phyloP scores from a whole-genome alignment of 2,888 invertebrate species.

The Drosophila tripunctata region DNA sequence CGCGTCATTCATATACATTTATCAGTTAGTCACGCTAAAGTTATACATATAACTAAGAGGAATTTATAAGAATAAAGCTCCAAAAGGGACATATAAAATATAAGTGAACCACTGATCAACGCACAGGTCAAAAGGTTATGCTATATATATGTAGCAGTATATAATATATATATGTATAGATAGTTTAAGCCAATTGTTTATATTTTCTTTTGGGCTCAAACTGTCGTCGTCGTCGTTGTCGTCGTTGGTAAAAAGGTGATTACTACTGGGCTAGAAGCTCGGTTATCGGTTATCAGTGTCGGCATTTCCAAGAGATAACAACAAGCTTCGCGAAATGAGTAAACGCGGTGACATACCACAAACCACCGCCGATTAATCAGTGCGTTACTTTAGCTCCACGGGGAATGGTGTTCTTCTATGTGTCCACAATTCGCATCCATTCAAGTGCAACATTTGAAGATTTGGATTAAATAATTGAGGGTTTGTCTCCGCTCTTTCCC shows the following conservation, averaged over 20 bases:
- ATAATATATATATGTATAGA: background rate
- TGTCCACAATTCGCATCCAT: constrained; percentile 8
- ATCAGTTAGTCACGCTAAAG: no score
- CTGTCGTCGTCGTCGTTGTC: no score
- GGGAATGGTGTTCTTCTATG: background rate
- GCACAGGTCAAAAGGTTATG: background rate
- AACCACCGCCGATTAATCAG: constrained; percentile 65
- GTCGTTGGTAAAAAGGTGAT: constrained; percentile 55
- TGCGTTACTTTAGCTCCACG: constrained; percentile 43
- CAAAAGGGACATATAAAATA: no score
- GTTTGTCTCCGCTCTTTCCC: background rate
- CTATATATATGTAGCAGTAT: background rate
- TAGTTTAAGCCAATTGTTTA: constrained; percentile 54
- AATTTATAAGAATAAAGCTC: no score
- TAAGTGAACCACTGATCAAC: no score
- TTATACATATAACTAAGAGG: no score
- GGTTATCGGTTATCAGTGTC: constrained; percentile 52
- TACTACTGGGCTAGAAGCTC: constrained; percentile 44
- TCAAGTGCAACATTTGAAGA: constrained; percentile 12
- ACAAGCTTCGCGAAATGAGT: constrained; percentile 66
- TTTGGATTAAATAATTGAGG: no score
- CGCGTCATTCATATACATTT: background rate
- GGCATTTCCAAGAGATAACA: constrained; percentile 57
- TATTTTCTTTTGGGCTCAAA: constrained; percentile 55
- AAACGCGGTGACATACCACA: constrained; percentile 66